phyloP scores from a whole-genome alignment of 2,113 vertebrate genomes.

The Halcyon malimbica region DNA sequence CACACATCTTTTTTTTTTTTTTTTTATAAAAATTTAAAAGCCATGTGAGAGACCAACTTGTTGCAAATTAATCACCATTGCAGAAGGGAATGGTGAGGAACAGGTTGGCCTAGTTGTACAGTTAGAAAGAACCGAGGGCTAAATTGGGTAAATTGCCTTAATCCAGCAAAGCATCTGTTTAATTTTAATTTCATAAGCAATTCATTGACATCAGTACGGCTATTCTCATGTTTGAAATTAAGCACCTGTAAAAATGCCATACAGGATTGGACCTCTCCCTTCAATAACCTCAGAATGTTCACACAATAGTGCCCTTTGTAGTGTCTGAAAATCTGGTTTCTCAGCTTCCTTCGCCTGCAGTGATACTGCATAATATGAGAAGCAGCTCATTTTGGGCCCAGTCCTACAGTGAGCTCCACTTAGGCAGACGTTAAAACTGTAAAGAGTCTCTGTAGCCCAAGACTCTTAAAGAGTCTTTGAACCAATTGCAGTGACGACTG shows the following conservation, averaged over 20 bases:
- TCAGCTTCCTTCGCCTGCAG: constrained; percentile 26
- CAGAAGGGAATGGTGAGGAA: neutral
- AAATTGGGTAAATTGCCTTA: neutral
- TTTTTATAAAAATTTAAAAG: neutral
- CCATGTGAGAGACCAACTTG: fast-evolving
- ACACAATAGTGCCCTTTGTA: constrained; percentile 31
- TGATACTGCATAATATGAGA: neutral
- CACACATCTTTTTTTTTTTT: neutral
- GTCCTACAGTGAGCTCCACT: neutral
- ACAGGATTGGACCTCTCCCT: constrained; percentile 3
- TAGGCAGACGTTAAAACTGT: neutral
- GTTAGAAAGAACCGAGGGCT: constrained; percentile 1
- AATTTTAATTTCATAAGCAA: neutral
- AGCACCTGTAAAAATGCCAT: constrained; percentile 1
- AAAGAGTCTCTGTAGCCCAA: neutral
- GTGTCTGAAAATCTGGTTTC: constrained; percentile 42
- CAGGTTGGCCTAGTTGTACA: neutral
- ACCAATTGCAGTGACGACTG: neutral
- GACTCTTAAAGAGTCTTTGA: neutral
- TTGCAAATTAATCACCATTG: neutral
- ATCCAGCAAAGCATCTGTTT: constrained; percentile 23
- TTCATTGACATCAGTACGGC: neutral
- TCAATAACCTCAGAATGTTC: neutral
- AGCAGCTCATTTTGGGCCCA: neutral
- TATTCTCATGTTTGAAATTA: constrained; percentile 22